phyloP scores from a whole-genome alignment of 2,797 vertebrate genomes.

The Tokudaia muenninki region DNA sequence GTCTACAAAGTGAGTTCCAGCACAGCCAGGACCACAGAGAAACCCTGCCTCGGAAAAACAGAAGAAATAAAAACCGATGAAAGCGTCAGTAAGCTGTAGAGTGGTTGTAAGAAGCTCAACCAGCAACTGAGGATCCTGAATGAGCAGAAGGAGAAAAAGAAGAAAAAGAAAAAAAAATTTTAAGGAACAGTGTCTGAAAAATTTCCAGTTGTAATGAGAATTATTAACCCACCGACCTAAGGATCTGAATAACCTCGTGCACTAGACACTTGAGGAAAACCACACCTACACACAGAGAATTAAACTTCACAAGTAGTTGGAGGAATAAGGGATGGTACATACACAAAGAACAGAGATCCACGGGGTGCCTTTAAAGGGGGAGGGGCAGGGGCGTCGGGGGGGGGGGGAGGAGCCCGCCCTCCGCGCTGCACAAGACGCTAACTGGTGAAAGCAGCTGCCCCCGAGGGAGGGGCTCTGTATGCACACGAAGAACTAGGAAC shows the following conservation, averaged over 20 bases:
- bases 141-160: not conserved
- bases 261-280: not conserved
- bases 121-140: no score
- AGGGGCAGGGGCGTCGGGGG: not conserved
- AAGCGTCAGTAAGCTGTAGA: not conserved
- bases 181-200: not conserved
- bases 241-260: not conserved
- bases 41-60: not conserved
- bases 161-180: not conserved
- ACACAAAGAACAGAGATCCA: not conserved
- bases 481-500: not conserved
- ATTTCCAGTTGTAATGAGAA: not conserved
- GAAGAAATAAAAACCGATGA: not conserved
- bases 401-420: no score
- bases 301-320: not conserved
- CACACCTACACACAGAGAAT: not conserved
- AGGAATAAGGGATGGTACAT: not conserved
- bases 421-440: not conserved
- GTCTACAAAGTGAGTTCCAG: not conserved
- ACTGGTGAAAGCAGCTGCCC: not conserved
- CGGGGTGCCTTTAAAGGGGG: not conserved
- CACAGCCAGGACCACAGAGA: not conserved
- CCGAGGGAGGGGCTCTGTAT: not conserved
- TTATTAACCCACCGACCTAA: not conserved
- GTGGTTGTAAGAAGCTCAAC: no score